phyloP scores from a whole-genome alignment of 2,113 vertebrate species.

The Leucosticte australis region DNA sequence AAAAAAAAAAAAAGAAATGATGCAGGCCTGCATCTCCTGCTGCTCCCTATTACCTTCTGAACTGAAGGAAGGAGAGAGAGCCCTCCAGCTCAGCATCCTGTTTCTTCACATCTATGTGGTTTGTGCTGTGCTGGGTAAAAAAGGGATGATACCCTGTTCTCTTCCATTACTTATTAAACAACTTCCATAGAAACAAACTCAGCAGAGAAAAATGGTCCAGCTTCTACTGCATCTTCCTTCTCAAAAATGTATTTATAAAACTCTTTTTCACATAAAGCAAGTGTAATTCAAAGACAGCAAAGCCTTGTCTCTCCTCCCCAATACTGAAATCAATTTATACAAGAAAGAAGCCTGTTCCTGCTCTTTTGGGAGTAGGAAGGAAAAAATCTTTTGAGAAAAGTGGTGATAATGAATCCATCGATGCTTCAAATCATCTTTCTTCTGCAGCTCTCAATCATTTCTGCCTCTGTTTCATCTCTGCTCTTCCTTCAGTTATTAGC shows the following conservation, averaged over 20 bases:
- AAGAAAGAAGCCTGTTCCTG: not conserved
- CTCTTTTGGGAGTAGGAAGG: not conserved
- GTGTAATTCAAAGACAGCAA: not conserved
- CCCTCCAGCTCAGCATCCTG: not conserved
- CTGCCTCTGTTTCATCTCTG: not conserved
- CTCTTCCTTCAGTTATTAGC: not conserved
- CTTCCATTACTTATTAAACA: not conserved
- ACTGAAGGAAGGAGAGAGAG: not conserved
- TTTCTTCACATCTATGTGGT: not conserved
- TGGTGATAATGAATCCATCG: not conserved
- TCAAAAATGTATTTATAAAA: not conserved
- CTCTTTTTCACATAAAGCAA: not conserved
- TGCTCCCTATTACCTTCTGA: not conserved
- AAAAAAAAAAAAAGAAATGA: not conserved
- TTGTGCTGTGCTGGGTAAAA: not conserved
- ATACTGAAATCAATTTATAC: not conserved
- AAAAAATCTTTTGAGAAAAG: constrained; percentile 2
- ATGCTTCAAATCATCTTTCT: not conserved
- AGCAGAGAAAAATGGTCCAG: not conserved
- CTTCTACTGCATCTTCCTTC: not conserved
- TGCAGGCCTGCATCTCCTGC: not conserved
- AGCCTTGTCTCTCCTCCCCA: not conserved
- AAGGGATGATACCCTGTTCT: not conserved
- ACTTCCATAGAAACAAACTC: not conserved
- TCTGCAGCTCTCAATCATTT: not conserved